Conservation (phyloP, 2,888 invertebrate genomes). For the Thecophora atra region DNA sequence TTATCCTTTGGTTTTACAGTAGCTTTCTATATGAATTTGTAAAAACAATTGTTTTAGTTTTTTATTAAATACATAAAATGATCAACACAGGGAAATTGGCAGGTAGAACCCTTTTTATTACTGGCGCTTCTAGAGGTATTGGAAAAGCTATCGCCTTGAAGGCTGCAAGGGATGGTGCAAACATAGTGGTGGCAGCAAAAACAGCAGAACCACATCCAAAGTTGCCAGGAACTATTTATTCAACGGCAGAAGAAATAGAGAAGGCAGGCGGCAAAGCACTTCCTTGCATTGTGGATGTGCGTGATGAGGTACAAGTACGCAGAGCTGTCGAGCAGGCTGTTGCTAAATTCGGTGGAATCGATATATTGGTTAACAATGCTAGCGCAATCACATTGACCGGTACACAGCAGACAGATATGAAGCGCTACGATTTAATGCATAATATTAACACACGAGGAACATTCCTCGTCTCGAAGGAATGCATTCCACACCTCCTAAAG, state of each 20-base stretch:
- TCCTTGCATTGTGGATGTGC: constrained; percentile 84
- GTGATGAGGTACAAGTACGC: constrained; percentile 77
- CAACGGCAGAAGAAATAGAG: constrained; percentile 87
- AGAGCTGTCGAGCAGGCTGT: constrained; percentile 76
- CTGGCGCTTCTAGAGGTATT: constrained; percentile 96
- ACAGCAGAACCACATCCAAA: constrained; percentile 79
- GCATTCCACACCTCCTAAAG: constrained; percentile 86
- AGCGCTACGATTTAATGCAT: constrained; percentile 96
- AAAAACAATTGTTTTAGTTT: background rate
- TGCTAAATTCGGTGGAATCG: constrained; percentile 90
- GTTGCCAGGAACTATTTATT: constrained; percentile 80
- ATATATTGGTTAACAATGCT: constrained; percentile 95
- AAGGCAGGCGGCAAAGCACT: constrained; percentile 81
- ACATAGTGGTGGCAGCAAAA: constrained; percentile 87
- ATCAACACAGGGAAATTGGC: constrained; percentile 70
- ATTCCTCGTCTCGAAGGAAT: constrained; percentile 91
- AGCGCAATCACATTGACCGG: constrained; percentile 90
- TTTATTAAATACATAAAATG: constrained; percentile 47
- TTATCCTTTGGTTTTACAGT: constrained; percentile 46
- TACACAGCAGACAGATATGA: constrained; percentile 90
- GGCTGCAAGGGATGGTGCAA: constrained; percentile 87
- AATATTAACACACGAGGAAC: constrained; percentile 94
- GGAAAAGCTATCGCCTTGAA: constrained; percentile 94
- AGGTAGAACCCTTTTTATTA: constrained; percentile 92
- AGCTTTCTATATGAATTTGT: background rate